Evolutionary conservation across 2,888 invertebrate genomes (phyloP).

Genomic region (Dexiosoma caninum): DNA sequence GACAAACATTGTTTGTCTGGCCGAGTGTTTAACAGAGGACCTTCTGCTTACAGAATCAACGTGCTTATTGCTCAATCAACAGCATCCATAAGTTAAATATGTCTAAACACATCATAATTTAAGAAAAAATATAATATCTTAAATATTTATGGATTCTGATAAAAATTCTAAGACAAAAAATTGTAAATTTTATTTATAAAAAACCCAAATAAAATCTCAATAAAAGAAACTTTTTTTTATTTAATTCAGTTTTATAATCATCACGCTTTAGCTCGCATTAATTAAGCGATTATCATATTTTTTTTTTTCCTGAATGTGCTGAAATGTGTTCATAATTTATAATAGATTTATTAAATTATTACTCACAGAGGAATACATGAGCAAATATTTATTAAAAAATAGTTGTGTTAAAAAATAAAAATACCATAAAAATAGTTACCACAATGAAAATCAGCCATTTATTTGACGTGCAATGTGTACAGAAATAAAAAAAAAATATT

Average conservation of each 20-base stretch:
- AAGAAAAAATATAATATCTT: too few species aligned
- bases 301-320: neutral
- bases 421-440: neutral
- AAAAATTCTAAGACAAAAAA: too few species aligned
- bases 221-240: neutral
- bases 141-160: too few species aligned
- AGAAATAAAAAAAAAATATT: neutral
- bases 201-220: too few species aligned
- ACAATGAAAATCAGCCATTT: neutral
- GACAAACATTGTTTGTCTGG: too few species aligned
- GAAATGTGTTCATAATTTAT: constrained; percentile 19
- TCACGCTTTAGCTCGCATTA: neutral
- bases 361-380: constrained; percentile 35
- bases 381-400: constrained; percentile 31
- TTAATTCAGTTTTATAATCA: neutral
- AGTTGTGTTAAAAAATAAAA: neutral
- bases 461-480: constrained; percentile 2
- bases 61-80: too few species aligned
- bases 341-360: constrained; percentile 44
- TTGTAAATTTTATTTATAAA: too few species aligned
- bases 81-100: too few species aligned
- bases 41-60: too few species aligned
- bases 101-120: too few species aligned
- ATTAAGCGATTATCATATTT: neutral
- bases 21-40: too few species aligned